phyloP scores from a whole-genome alignment of 1,140 invertebrate species.

The Spodoptera litura region DNA sequence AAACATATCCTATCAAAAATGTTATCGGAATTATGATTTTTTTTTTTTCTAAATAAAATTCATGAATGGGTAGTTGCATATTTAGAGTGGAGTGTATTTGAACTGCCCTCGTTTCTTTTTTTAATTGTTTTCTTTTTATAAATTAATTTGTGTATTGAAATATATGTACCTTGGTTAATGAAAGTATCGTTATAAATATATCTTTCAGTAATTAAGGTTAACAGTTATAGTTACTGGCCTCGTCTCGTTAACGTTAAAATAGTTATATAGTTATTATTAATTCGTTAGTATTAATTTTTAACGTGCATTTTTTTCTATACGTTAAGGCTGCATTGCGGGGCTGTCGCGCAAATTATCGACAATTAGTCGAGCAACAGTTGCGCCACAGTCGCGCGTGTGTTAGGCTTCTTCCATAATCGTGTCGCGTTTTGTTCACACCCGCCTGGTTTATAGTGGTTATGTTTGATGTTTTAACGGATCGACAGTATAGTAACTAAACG shows the following conservation, averaged over 20 bases:
- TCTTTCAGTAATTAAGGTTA: not conserved
- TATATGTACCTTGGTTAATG: no score
- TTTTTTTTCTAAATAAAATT: no score
- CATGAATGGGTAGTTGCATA: no score
- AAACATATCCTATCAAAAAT: no score
- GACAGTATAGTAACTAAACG: not conserved
- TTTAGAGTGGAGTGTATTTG: no score
- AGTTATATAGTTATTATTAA: conserved; percentile 43
- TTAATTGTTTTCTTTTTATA: no score
- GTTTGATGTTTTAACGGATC: conserved; percentile 24
- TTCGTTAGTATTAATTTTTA: conserved; percentile 48
- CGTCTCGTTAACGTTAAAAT: not conserved
- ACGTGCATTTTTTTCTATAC: conserved; percentile 50
- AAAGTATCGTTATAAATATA: no score
- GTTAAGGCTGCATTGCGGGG: conserved; percentile 51
- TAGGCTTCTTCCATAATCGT: conserved; percentile 28
- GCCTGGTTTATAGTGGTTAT: conserved; percentile 25
- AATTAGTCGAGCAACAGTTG: conserved; percentile 4
- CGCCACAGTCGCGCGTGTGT: conserved; percentile 39
- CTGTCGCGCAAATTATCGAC: not conserved
- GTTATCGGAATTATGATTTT: no score
- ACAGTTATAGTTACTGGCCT: not conserved
- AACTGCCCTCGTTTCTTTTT: no score
- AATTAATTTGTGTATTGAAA: no score
- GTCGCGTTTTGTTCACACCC: conserved; percentile 17